Conservation (phyloP, 2,888 invertebrate species). For the Ichneumoninae sp. region DNA sequence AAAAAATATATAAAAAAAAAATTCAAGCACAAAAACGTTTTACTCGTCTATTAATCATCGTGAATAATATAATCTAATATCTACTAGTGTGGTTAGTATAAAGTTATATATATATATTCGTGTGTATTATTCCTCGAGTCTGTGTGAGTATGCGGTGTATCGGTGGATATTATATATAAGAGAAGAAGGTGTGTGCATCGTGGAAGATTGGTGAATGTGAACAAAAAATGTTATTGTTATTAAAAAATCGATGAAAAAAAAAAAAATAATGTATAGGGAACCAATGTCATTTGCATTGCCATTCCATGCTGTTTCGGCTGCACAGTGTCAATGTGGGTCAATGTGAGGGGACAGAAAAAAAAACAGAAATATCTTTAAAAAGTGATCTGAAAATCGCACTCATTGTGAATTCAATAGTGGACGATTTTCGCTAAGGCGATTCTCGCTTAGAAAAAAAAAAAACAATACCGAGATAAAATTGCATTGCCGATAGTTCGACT, state of each 20-base stretch:
- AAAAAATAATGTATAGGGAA: neutral
- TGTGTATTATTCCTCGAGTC: constrained; percentile 38
- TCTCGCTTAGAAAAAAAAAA: neutral
- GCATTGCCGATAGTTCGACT: constrained; percentile 2
- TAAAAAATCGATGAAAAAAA: constrained; percentile 12
- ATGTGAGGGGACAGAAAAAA: constrained; percentile 31
- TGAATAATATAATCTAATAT: constrained; percentile 45
- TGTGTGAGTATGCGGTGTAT: constrained; percentile 48
- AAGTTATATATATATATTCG: constrained; percentile 36
- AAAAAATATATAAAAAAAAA: constrained; percentile 39
- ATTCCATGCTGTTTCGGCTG: constrained; percentile 67
- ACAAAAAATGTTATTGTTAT: neutral
- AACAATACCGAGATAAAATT: neutral
- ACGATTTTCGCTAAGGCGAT: neutral
- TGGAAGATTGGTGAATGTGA: constrained; percentile 21
- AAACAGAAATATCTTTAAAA: constrained; percentile 17
- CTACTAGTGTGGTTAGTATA: constrained; percentile 52
- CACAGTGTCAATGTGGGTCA: constrained; percentile 36
- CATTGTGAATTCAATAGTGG: constrained; percentile 59
- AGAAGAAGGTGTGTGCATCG: constrained; percentile 50
- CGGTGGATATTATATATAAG: constrained; percentile 24
- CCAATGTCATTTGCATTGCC: constrained; percentile 58
- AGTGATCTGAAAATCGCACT: constrained; percentile 43
- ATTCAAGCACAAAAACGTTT: constrained; percentile 55
- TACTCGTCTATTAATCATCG: constrained; percentile 41